Conservation (phyloP, 1,140 invertebrate genomes). For the Trachymyrmex cornetzi region DNA sequence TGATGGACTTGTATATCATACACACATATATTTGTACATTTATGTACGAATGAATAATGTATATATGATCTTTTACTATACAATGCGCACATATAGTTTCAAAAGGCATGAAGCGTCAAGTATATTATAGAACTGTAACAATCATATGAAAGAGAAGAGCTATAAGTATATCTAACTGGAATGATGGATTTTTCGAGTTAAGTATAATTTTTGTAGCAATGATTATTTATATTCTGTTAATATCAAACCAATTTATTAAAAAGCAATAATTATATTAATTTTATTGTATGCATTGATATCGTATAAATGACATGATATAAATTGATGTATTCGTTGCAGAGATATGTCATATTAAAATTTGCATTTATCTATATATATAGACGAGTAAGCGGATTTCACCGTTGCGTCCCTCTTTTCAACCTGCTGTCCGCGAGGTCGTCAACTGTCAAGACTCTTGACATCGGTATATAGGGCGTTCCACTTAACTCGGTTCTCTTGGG, state of each 20-base stretch:
- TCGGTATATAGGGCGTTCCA: slow-evolving; percentile 12
- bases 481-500: neutral
- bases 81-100: too few relatives aligned
- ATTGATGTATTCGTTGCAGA: neutral
- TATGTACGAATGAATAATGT: too few relatives aligned
- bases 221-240: neutral
- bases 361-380: neutral
- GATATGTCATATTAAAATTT: neutral
- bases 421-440: neutral
- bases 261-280: neutral
- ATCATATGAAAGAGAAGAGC: too few relatives aligned
- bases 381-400: neutral
- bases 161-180: too few relatives aligned
- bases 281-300: neutral
- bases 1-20: too few relatives aligned
- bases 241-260: neutral
- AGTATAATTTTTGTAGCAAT: too few relatives aligned
- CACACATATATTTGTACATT: too few relatives aligned
- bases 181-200: too few relatives aligned
- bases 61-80: too few relatives aligned
- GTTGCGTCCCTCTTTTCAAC: slow-evolving; percentile 8
- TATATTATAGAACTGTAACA: too few relatives aligned
- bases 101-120: too few relatives aligned
- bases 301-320: too few relatives aligned
- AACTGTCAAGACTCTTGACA: slow-evolving; percentile 27